Evolutionary conservation across 2,888 invertebrate genomes (phyloP), one percentile per base, ranked within the genome.

Genomic region (Caenorhabditis angaria): DNA sequence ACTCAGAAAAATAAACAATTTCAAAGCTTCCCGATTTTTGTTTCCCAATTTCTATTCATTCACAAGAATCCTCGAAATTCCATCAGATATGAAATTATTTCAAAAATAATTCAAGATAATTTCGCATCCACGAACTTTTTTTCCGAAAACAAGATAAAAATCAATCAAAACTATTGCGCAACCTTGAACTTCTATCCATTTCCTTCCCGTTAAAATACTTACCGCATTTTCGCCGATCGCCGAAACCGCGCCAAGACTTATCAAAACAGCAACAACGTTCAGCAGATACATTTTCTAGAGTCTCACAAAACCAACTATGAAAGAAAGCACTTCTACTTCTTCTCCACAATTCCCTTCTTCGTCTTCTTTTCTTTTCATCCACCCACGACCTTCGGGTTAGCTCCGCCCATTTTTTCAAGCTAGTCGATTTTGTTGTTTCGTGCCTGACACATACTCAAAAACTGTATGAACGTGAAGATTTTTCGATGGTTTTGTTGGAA

Each of bases 141-240:
- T n/a, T n/a, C n/a, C n/a, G n/a, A n/a, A n/a, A n/a, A 48, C 8
- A 48, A 48, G 48, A n/a, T 8, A 48, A 48, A 51, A 51, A 51
- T 20, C 51, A 24, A 24, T 10, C 32, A 32, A 32, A 10, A 32
- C 10, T 32, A 8, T 32, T 10, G 10, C 32, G 10, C 32, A 32
- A 32, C 32, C 32, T 10, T 5, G 32, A 32, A 32, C 10, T 10
- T 32, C 6, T 8, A 32, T 8, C 32, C 32, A 32, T 32, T 8
- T 32, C 10, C 10, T 5, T 32, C 10, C 32, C 10, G 10, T 32
- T 10, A 4, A 10, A n/a, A 27, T 60, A 72, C 82, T 80, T 61
- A 86, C 86, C 59, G 84, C 77, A 66, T 85, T 87, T 63, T 86
- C 86, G 22, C 86, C 86, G 64, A 86, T 86, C 8, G 82, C 81